These are phyloP conservation scores for Salvelinus fontinalis DNA, from an alignment of 2,113 vertebrate genomes.

Conservation along the genomic window DNA sequence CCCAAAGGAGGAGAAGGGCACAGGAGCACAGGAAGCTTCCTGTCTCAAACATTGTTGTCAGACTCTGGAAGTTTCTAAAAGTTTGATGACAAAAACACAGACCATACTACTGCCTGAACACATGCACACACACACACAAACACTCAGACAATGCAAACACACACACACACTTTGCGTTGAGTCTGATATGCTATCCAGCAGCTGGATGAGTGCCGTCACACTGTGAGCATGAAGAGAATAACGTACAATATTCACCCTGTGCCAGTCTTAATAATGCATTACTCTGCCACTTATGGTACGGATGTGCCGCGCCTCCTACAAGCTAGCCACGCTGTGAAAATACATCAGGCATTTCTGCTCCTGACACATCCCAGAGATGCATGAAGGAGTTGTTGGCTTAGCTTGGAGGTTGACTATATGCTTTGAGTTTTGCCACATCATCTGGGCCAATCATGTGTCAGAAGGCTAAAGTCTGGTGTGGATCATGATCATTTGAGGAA, in stretches of 20 bases:
- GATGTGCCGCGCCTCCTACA: conserved; percentile 31
- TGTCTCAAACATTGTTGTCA: not conserved
- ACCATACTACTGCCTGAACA: not conserved
- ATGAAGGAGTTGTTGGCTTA: not conserved
- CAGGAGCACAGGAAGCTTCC: not conserved
- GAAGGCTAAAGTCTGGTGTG: not conserved
- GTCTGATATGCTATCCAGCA: conserved; percentile 28
- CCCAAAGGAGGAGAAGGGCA: not conserved
- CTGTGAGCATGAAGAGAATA: conserved; percentile 39
- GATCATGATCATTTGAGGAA: not conserved
- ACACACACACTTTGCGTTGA: not conserved
- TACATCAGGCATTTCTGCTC: conserved; percentile 29
- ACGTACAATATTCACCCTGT: conserved; percentile 68
- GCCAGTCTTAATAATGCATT: conserved; percentile 68
- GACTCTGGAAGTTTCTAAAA: conserved; percentile 8
- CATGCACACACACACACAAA: not conserved
- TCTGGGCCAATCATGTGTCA: not conserved
- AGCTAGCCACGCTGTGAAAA: not conserved
- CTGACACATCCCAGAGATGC: not conserved
- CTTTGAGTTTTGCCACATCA: not conserved
- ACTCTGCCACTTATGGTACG: conserved; percentile 53
- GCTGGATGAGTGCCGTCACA: conserved; percentile 27
- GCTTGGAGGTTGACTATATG: not conserved
- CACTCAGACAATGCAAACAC: not conserved
- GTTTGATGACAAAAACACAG: not conserved